These are phyloP conservation scores for Sarcophaga rosellei DNA, from an alignment of 2,888 invertebrate species.

Conservation along the genomic window DNA sequence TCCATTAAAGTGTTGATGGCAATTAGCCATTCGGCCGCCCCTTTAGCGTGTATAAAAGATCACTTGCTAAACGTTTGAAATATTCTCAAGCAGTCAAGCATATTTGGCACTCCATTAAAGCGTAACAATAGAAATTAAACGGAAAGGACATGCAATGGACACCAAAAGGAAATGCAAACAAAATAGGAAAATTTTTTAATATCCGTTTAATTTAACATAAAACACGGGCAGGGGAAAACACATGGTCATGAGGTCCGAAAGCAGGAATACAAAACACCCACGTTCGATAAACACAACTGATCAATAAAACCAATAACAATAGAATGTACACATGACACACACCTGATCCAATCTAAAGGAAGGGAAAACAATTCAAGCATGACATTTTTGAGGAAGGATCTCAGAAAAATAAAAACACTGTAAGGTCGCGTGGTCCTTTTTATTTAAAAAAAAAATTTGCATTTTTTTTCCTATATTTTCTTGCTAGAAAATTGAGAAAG, in stretches of 20 bases:
- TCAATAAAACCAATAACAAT: conserved; percentile 53
- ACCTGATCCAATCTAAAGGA: conserved; percentile 74
- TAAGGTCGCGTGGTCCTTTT: conserved; percentile 68
- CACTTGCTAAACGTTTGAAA: conserved; percentile 30
- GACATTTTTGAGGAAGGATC: background rate
- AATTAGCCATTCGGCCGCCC: background rate
- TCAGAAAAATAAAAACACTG: background rate
- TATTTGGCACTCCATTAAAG: conserved; percentile 62
- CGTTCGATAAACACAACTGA: background rate
- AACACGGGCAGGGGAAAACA: conserved; percentile 1
- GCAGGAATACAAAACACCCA: conserved; percentile 3
- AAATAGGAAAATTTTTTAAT: conserved; percentile 55
- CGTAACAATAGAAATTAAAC: conserved; percentile 44
- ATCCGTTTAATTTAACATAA: conserved; percentile 62
- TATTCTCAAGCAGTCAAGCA: conserved; percentile 55
- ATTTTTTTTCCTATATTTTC: background rate
- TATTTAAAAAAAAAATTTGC: background rate
- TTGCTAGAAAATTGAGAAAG: conserved; percentile 7
- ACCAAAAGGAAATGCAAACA: conserved; percentile 22
- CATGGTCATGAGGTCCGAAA: conserved; percentile 35
- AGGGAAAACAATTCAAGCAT: conserved; percentile 44
- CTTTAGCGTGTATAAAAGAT: conserved; percentile 3
- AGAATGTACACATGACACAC: conserved; percentile 73
- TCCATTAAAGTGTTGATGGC: conserved; percentile 22
- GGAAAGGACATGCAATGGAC: conserved; percentile 62